Percentiles rank a stretch among this genome's conserved stretches.
Conservation (phyloP, 2,888 invertebrate genomes). For the Hedya salicella region DNA sequence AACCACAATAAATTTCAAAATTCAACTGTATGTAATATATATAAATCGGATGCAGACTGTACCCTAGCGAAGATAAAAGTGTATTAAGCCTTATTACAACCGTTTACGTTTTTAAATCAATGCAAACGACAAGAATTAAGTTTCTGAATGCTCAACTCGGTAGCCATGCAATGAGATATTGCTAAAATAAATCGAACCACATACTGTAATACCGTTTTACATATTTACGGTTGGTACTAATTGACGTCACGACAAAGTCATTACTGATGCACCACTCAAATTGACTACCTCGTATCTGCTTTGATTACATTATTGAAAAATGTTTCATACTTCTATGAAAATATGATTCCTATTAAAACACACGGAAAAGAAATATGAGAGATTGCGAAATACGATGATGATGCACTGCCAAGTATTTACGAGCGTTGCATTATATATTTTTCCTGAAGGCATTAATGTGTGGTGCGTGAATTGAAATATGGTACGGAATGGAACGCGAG, state of each 20-base stretch:
- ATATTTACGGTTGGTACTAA: slow-evolving; percentile 27
- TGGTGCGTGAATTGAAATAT: slow-evolving; percentile 76
- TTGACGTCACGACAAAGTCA: slow-evolving; percentile 23
- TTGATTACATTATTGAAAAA: background rate
- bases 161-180: slow-evolving; percentile 33
- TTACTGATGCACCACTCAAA: background rate
- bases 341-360: slow-evolving; percentile 50
- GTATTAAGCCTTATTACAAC: no score
- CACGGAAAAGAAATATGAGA: background rate
- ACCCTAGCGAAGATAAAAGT: no score
- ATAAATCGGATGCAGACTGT: no score
- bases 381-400: slow-evolving; percentile 49
- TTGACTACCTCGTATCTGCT: slow-evolving; percentile 1
- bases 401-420: slow-evolving; percentile 65
- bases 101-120: background rate
- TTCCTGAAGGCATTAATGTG: slow-evolving; percentile 71
- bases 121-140: background rate
- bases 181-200: slow-evolving; percentile 25
- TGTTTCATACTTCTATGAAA: background rate
- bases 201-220: slow-evolving; percentile 32
- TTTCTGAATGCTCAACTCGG: slow-evolving; percentile 21
- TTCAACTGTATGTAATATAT: no score
- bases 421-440: slow-evolving; percentile 70
- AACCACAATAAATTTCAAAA: no score
- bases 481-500: slow-evolving; percentile 52